Evolutionary conservation across 2,113 vertebrate genomes (phyloP).

Genomic region (Cervus canadensis): DNA sequence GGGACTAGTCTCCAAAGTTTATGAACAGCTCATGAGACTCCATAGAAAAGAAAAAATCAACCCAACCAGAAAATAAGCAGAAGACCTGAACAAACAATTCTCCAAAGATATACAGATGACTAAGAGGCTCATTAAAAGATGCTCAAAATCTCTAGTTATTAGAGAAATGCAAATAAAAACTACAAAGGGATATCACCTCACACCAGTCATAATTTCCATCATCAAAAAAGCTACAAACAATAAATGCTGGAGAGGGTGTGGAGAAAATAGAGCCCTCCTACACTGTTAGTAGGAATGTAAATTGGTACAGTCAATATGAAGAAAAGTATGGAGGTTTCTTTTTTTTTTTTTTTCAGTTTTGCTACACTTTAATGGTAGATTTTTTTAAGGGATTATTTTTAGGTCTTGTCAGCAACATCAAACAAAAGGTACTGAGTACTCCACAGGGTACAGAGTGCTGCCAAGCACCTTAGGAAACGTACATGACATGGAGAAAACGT

Average conservation of each 20-base stretch:
- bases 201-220: not conserved
- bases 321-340: not conserved
- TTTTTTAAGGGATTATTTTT: conserved; percentile 16
- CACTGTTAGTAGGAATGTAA: not conserved
- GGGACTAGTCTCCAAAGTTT: not conserved
- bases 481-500: not conserved
- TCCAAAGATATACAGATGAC: not conserved
- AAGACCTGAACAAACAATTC: not conserved
- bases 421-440: conserved; percentile 13
- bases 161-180: not conserved
- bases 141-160: not conserved
- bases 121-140: not conserved
- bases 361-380: conserved; percentile 53
- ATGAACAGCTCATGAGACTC: not conserved
- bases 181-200: not conserved
- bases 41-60: not conserved
- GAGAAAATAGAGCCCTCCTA: not conserved
- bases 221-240: not conserved
- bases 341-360: not conserved
- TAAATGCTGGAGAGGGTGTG: not conserved
- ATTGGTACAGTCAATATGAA: not conserved
- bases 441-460: not conserved
- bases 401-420: conserved; percentile 14
- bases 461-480: not conserved
- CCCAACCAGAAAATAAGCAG: not conserved